Base-by-base conservation (phyloP, 2,113 vertebrate species). In the Strigops habroptila region DNA sequence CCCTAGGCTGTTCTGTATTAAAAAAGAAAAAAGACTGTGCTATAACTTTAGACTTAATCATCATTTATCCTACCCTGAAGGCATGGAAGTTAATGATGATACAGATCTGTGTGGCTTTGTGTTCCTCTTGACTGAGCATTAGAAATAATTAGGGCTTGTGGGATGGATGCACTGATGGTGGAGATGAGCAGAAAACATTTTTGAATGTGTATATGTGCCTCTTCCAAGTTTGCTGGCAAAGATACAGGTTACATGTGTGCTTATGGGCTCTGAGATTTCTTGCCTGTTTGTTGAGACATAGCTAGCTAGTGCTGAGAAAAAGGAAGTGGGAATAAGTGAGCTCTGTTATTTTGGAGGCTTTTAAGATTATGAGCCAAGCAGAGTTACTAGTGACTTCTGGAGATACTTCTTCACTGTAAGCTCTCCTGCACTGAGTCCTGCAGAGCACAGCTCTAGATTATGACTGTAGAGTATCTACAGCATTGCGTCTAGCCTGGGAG, bases 61-160 rank as follows among this genome's bases (percentile, higher is more conserved):
- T 95, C 92, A 87, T 96, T 96, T 97, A 95, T 95, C 73, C 86
- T 96, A 92, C 83, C 91, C 90, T 65, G 81, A 95, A 97, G 97
- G 59, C 91, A 92, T 67, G 67, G 95, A 96, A 95, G 69, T 91
- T 97, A 97, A 97, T 96, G 81, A 96, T 96, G 95, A 95, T 96
- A 95, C 86, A 94, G 90, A 95, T 95, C 91, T 90, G 90, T 96
- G 86, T 24, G 91, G 76, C 95, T 97, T 96, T 91, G 71, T 96
- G 95, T 97, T 97, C 95, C 78, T 91, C 70, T 97, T 91, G 96
- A 67, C 96, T 85, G 94, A 97, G 65, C 94, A 87, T 96, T 96
- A 93, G 91, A 91, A 71, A 57, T 97, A 96, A 97, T 97, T 97
- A 97, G 90, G 82, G 78, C 86, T 79, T 95, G 48, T 87, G 59